These are phyloP conservation scores for Heliconius ismenius DNA, from an alignment of 2,888 invertebrate species.

Conservation along the genomic window DNA sequence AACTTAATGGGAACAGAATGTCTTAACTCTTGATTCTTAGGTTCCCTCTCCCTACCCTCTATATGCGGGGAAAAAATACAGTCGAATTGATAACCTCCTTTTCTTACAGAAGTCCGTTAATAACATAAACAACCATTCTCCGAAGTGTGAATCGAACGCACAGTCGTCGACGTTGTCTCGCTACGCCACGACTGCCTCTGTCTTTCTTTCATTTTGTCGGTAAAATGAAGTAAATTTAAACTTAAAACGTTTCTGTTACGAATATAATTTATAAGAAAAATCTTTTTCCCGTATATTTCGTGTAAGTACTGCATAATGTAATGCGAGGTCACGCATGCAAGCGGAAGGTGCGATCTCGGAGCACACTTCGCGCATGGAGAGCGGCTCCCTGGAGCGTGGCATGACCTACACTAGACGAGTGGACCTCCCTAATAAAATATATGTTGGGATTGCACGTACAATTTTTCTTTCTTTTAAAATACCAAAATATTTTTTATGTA, in stretches of 20 bases:
- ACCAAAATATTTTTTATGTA: neutral
- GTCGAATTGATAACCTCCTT: too few species aligned
- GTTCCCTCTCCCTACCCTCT: too few species aligned
- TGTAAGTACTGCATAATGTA: conserved; percentile 42
- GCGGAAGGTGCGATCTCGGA: conserved; percentile 49
- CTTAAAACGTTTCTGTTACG: neutral
- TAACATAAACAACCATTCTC: too few species aligned
- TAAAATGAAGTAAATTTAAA: conserved; percentile 1
- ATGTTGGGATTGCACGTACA: neutral
- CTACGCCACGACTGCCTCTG: neutral
- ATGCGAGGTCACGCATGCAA: conserved; percentile 64
- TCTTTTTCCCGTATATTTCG: conserved; percentile 34
- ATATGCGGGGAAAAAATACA: too few species aligned
- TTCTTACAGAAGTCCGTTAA: too few species aligned
- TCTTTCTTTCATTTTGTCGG: neutral
- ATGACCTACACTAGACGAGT: conserved; percentile 50
- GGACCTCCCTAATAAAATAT: conserved; percentile 30
- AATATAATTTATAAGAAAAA: conserved; percentile 20
- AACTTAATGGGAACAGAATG: too few species aligned
- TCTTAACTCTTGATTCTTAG: too few species aligned
- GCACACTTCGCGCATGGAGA: conserved; percentile 51
- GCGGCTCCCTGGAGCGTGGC: conserved; percentile 52
- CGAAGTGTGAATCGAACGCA: too few species aligned
- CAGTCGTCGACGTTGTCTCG: neutral
- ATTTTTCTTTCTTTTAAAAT: neutral